These are phyloP conservation scores for Monopis laevigella DNA, from an alignment of 2,888 invertebrate species.

Conservation along the genomic window DNA sequence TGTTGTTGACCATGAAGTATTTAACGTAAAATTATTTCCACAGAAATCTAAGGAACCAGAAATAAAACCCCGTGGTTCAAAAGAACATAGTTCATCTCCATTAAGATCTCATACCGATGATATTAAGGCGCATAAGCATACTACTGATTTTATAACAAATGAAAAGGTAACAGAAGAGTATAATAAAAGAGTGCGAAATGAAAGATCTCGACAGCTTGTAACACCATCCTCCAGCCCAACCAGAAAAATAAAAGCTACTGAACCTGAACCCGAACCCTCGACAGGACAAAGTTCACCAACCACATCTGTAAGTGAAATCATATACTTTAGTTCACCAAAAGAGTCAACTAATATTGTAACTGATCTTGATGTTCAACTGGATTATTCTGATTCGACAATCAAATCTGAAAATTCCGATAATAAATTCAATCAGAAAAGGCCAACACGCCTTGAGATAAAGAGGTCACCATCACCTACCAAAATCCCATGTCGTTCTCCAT, in stretches of 20 bases:
- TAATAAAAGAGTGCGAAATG: constrained; percentile 32
- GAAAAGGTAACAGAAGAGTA: constrained; percentile 38
- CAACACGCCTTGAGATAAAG: constrained; percentile 27
- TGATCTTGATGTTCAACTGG: constrained; percentile 41
- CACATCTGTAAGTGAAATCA: constrained; percentile 64
- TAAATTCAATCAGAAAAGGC: constrained; percentile 24
- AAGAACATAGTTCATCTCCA: too few relatives aligned
- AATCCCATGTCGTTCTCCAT: constrained; percentile 49
- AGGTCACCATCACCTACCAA: constrained; percentile 45
- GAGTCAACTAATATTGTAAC: constrained; percentile 35
- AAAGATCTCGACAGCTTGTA: constrained; percentile 41
- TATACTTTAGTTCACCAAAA: constrained; percentile 45
- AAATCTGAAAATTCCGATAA: background rate
- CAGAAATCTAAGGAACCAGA: too few relatives aligned
- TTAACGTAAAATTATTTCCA: constrained; percentile 20
- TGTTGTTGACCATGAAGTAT: constrained; percentile 20
- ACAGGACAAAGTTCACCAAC: constrained; percentile 64
- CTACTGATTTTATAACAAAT: constrained; percentile 37
- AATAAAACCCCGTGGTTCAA: too few relatives aligned
- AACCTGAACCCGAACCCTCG: constrained; percentile 41
- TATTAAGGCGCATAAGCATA: too few relatives aligned
- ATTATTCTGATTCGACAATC: constrained; percentile 20
- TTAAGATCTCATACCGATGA: too few relatives aligned
- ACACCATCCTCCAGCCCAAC: constrained; percentile 64
- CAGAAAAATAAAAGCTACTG: constrained; percentile 36